These are phyloP conservation scores for Hirudinaria manillensis DNA, from an alignment of 2,888 invertebrate species.

Conservation along the genomic window DNA sequence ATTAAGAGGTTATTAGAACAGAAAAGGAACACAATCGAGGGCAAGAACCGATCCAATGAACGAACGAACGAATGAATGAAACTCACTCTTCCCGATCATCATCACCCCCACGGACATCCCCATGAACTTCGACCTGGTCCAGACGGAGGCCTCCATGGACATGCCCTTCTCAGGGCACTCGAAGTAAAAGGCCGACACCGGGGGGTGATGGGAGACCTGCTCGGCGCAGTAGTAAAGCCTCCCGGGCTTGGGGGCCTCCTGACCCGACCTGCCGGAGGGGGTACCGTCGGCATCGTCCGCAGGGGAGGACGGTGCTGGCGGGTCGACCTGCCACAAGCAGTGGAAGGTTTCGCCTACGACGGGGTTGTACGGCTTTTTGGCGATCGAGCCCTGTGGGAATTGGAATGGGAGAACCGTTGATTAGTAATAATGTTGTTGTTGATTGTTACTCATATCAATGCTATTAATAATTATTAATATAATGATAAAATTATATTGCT, in stretches of 20 bases:
- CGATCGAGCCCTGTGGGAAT: constrained; percentile 50
- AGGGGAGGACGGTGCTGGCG: not conserved
- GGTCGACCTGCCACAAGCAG: constrained; percentile 56
- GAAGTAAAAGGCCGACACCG: constrained; percentile 59
- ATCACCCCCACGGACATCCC: constrained; percentile 58
- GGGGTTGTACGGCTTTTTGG: constrained; percentile 60
- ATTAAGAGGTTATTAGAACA: no score
- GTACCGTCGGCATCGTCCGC: not conserved
- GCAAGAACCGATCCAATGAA: no score
- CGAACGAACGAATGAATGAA: no score
- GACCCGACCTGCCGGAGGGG: not conserved
- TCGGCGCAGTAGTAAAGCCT: constrained; percentile 54
- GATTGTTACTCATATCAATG: not conserved
- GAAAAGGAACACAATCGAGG: no score
- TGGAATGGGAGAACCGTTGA: not conserved
- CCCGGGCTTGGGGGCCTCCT: constrained; percentile 8
- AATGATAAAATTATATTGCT: no score
- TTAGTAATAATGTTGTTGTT: not conserved
- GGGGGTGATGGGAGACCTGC: constrained; percentile 59
- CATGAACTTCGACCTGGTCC: constrained; percentile 58
- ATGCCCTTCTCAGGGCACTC: constrained; percentile 56
- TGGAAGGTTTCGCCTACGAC: constrained; percentile 59
- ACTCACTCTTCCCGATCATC: constrained; percentile 55
- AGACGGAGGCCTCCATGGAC: constrained; percentile 56
- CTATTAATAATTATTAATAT: constrained; percentile 6